phyloP scores from a whole-genome alignment of 1,140 invertebrate genomes.

The Drosophila oshimai region DNA sequence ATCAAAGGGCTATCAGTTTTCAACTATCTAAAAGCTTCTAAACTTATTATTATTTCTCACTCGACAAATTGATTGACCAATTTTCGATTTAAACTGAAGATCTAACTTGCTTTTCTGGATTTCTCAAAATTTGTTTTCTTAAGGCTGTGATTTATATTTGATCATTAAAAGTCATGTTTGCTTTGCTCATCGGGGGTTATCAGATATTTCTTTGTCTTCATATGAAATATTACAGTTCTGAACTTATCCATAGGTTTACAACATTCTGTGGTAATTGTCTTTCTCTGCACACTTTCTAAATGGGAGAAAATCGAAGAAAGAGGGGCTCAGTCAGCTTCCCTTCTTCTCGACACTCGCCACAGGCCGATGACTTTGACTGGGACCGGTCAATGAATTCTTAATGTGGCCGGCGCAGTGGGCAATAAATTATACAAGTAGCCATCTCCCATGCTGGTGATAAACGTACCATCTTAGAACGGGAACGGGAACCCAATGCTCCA shows the following conservation, averaged over 20 bases:
- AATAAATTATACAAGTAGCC: conserved; percentile 73
- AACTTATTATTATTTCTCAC: too few relatives aligned
- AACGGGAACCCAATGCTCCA: conserved; percentile 19
- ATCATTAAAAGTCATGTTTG: background rate
- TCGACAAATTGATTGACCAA: too few relatives aligned
- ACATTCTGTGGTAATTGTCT: conserved; percentile 9
- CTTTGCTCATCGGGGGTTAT: background rate
- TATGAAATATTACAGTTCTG: background rate
- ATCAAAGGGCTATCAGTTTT: too few relatives aligned
- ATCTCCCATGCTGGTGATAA: conserved; percentile 49
- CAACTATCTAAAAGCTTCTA: too few relatives aligned
- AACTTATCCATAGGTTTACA: background rate
- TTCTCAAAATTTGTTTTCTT: background rate
- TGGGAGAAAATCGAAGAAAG: conserved; percentile 30
- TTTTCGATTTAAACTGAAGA: background rate
- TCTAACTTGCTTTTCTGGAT: background rate
- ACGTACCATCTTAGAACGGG: conserved; percentile 38
- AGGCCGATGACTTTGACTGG: conserved; percentile 70
- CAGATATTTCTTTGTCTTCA: background rate
- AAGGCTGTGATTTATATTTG: background rate
- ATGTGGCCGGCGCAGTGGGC: conserved; percentile 59
- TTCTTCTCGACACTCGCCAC: conserved; percentile 50
- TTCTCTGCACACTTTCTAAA: conserved; percentile 53
- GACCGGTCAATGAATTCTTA: conserved; percentile 78
- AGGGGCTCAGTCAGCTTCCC: conserved; percentile 52